These are phyloP conservation scores for Carlito syrichta DNA, from an alignment of 2,113 vertebrate genomes.

Conservation along the genomic window DNA sequence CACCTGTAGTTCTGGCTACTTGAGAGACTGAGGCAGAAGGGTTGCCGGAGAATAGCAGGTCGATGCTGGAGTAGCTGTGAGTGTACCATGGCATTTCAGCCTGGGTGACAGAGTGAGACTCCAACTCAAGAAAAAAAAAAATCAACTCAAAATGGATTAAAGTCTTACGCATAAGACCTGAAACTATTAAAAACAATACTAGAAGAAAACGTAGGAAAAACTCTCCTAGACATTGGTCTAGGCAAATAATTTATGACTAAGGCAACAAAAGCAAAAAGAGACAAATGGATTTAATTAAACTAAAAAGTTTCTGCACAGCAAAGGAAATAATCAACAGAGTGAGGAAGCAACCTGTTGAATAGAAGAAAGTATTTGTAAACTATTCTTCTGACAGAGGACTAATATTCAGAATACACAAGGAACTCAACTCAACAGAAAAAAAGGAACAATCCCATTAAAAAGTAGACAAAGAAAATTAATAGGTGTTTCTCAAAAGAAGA, in stretches of 20 bases:
- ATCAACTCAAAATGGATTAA: not conserved
- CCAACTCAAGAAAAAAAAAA: too few species aligned
- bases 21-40: too few species aligned
- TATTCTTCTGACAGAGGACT: not conserved
- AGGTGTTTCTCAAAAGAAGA: not conserved
- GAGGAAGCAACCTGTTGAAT: not conserved
- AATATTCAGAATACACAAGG: not conserved
- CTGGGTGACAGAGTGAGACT: too few species aligned
- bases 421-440: not conserved
- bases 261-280: not conserved
- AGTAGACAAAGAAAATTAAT: not conserved
- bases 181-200: not conserved
- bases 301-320: not conserved
- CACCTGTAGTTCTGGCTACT: too few species aligned
- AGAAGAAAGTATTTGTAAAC: not conserved
- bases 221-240: not conserved
- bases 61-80: too few species aligned
- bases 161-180: not conserved
- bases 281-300: not conserved
- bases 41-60: too few species aligned
- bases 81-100: too few species aligned
- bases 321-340: not conserved
- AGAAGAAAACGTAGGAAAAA: not conserved
- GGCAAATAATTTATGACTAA: not conserved
- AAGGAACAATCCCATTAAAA: not conserved